Evolutionary conservation across 2,888 invertebrate species (phyloP), one percentile per base, ranked within the genome.

Genomic region (Chironomus riparius): DNA sequence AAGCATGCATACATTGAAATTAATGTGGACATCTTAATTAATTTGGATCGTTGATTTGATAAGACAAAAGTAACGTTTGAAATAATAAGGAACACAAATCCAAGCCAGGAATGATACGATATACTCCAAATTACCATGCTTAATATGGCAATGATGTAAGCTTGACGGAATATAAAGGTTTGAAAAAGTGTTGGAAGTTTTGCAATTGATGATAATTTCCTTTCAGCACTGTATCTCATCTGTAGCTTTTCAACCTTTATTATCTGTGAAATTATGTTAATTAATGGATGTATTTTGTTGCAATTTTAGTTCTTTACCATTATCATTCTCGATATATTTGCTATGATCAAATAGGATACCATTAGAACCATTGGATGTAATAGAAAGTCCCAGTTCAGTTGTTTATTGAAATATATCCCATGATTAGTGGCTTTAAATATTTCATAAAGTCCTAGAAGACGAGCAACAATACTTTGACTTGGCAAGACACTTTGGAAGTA

Each of bases 21-120:
- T 78, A 89, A 83, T 0, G 91, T 91, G 0, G 91, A 90, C 70
- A 88, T 85, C 72, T 86, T 83, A 80, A 91, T 86, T 85, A 89
- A 89, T 65, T 87, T 87, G 70, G 85, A 85, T 28, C 91, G 84
- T 78, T 91, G 90, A 80, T 89, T 87, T 0, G 90, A 89, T 76
- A 89, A 86, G 86, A 92, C 88, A 91, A 91, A 92, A 65, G 92
- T 84, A 75, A 90, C 82, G 80, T 91, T 88, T 2, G 91, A 90
- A 84, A 87, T 87, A 68, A 91, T 80, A 28, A 92, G 84, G 24
- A 90, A 85, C 4, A 88, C 86, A 79, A 92, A 90, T 0, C 91
- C 90, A 79, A 91, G 85, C 88, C 91, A 91, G 79, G 90, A 89
- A 83, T 91, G 91, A 80, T 90, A 92, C 77, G 90, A 88, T 78